Base-by-base conservation (phyloP, 1,140 invertebrate species). In the Physella acuta region DNA sequence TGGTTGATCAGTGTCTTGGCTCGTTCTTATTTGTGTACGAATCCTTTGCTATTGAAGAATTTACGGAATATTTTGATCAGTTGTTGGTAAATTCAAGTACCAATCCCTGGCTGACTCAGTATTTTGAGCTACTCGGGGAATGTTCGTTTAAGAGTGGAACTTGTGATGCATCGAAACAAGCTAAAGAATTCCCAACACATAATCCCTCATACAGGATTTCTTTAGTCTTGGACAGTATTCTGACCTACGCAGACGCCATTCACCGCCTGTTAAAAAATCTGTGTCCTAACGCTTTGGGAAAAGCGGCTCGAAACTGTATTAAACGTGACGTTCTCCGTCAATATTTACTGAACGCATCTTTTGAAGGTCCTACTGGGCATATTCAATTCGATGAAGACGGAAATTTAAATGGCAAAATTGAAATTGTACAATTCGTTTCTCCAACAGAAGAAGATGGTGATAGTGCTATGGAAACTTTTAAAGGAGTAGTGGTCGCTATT, bases 71-170 rank as follows among this genome's bases (percentile, higher is more conserved):
- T 24, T 62, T 62, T 14, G 24, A 26, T 20, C 3, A 62, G 3
- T n/a, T 62, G 26, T 3, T 8, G 14, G n/a, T 31, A 62, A 62
- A 62, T 49, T 5, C 16, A 14, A 62, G n/a, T 8, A 3, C 34
- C 3, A 62, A 62, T 26, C 60, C 60, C 24, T 62, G 60, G 60
- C n/a, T 62, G 28, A 62, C 36, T 3, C 33, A 17, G 17, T 37
- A 20, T 28, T 62, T n/a, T 16, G 33, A 62, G 26, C 3, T 62
- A 8, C 34, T 3, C 4, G 60, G n/a, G 14, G 14, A 49, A 26
- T 62, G 60, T 24, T 30, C 26, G 5, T 39, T 39, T 62, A 30
- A 28, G 2, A 37, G 8, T 8, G 39, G 36, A 3, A 39, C 31
- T 4, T 62, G 60, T 37, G 28, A 5, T 14, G n/a, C 34, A 11